phyloP scores from a whole-genome alignment of 2,797 vertebrate species.

The Gallinago solitaria region DNA sequence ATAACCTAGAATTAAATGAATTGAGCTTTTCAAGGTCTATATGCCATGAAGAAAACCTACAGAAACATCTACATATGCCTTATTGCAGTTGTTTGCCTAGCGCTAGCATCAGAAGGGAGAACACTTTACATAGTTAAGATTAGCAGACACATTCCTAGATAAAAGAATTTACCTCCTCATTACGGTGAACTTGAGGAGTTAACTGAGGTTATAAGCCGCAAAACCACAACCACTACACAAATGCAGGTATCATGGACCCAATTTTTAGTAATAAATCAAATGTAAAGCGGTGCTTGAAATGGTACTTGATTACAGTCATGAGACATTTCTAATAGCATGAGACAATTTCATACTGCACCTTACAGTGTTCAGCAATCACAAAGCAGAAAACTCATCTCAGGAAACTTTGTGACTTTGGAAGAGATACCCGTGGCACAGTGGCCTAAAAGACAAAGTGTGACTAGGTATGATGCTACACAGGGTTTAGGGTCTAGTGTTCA shows the following conservation, averaged over 20 bases:
- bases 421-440: neutral
- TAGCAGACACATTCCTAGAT: constrained; percentile 30
- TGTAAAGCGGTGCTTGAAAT: neutral
- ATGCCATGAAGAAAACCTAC: neutral
- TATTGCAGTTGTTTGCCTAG: neutral
- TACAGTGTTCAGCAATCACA: neutral
- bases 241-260: neutral
- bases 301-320: neutral
- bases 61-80: neutral
- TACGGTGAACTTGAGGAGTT: neutral
- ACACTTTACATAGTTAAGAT: constrained; percentile 1
- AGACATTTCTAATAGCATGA: neutral
- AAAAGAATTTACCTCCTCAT: neutral
- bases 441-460: neutral
- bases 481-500: neutral
- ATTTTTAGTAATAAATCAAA: neutral
- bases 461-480: neutral
- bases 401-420: neutral
- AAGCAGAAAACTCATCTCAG: neutral
- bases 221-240: neutral
- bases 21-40: neutral
- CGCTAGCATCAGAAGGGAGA: neutral
- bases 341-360: neutral
- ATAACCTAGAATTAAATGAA: neutral
- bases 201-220: constrained; percentile 32